Conservation (phyloP, 2,888 invertebrate species). For the Ophion ventricosus region DNA sequence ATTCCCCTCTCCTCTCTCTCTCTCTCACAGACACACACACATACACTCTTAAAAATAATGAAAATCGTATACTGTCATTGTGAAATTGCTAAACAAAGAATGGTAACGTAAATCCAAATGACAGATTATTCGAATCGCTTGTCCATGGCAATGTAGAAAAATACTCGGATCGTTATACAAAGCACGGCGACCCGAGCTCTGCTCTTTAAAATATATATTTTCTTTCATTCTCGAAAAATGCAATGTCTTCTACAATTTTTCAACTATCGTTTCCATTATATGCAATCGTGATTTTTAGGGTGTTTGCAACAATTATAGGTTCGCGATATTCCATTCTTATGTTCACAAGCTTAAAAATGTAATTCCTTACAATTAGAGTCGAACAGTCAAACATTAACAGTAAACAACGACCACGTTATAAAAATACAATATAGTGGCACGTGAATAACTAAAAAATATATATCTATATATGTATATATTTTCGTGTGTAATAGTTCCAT, state of each 20-base stretch:
- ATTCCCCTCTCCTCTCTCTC: not conserved
- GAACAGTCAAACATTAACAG: constrained; percentile 62
- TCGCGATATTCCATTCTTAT: constrained; percentile 4
- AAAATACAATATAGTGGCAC: constrained; percentile 61
- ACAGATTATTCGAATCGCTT: not conserved
- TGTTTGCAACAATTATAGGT: not conserved
- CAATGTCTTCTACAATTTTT: not conserved
- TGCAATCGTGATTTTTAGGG: not conserved
- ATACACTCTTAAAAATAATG: not conserved
- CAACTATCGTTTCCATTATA: not conserved
- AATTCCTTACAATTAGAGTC: constrained; percentile 29
- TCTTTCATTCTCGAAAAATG: not conserved
- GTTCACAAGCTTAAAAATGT: constrained; percentile 2
- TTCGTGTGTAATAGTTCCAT: constrained; percentile 46
- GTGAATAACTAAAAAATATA: constrained; percentile 51
- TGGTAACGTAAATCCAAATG: constrained; percentile 4
- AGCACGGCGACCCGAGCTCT: not conserved
- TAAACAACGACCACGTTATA: constrained; percentile 64
- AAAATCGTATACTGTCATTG: constrained; percentile 5
- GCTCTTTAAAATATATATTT: not conserved
- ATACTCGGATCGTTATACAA: not conserved
- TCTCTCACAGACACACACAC: not conserved
- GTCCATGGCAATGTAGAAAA: not conserved
- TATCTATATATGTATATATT: constrained; percentile 49
- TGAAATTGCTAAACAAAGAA: constrained; percentile 22